Base-by-base conservation (phyloP, 2,888 invertebrate species). In the Heliothis peltigera region DNA sequence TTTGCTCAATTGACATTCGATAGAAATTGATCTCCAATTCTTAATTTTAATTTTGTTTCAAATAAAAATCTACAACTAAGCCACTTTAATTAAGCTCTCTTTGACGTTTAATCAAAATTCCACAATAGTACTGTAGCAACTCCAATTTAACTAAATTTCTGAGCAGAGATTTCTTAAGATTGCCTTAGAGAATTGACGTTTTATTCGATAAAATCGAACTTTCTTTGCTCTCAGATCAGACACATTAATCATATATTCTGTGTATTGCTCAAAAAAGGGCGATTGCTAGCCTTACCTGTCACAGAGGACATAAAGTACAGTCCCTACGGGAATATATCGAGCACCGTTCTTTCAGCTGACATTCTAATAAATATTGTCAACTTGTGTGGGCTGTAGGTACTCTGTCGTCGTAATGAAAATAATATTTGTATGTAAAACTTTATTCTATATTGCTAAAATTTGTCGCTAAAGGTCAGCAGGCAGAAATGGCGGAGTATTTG, bases 281-380 rank as follows among this genome's bases (percentile, higher is more conserved):
- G 61, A 67, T 77, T 49, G 60, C 59, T 60, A 66, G 60, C 65
- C 57, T 57, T 78, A 79, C 72, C 79, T 78, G 79, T 66, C 77
- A 75, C 61, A 64, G 51, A 43, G 55, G 63, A 65, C 72, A 65
- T 75, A 79, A 66, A 71, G 69, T 64, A 72, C 56, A 70, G 66
- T 64, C 77, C 79, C 65, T 60, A 19, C 5, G 62, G 76, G 64
- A 61, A 73, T 67, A 76, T 76, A 78, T 73, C 60, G 79, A 56
- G 60, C 48, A 56, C 57, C 52, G 49, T 60, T 56, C 58, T 63
- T 76, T 76, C 60, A 18, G 66, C 64, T 74, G 79, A 70, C 79
- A 61, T 67, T 56, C 66, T 58, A 70, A 78, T 78, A 79, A 78
- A 76, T 76, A 76, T 59, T 44, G 42, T 21, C 57, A 61, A 76